Percentiles rank a stretch among this genome's conserved stretches.
Evolutionary conservation across 2,113 vertebrate genomes (phyloP).

Genomic region (Nanorana parkeri): DNA sequence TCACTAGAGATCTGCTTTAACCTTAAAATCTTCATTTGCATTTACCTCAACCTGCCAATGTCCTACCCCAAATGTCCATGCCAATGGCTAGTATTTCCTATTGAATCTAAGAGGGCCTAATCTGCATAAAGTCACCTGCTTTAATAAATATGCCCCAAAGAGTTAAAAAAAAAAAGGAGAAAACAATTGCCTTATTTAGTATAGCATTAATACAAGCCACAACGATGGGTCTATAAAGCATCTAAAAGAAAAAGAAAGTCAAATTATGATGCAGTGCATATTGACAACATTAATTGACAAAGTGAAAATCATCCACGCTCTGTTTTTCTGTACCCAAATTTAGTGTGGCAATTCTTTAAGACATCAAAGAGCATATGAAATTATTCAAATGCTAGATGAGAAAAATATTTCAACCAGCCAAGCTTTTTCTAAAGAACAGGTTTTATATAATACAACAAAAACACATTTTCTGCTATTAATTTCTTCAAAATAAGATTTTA

Average conservation of each 20-base stretch:
- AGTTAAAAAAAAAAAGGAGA: too few species aligned
- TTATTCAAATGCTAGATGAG: conserved; percentile 13
- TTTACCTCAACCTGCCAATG: too few species aligned
- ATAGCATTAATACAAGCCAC: too few species aligned
- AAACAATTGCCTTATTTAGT: too few species aligned
- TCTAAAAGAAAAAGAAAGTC: too few species aligned
- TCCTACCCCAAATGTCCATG: too few species aligned
- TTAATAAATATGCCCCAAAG: too few species aligned
- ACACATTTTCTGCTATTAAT: conserved; percentile 33
- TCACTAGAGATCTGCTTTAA: too few species aligned
- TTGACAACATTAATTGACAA: conserved; percentile 18
- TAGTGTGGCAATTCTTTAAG: neutral
- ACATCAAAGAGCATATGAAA: conserved; percentile 20
- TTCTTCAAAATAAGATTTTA: conserved; percentile 7
- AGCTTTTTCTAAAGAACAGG: conserved; percentile 2
- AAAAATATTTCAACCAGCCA: conserved; percentile 1
- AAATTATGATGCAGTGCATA: neutral
- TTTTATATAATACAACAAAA: conserved; percentile 18
- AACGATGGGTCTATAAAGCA: too few species aligned
- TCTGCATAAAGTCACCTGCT: too few species aligned
- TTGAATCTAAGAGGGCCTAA: neutral
- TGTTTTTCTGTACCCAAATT: neutral
- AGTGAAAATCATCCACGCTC: conserved; percentile 11
- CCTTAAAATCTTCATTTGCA: too few species aligned
- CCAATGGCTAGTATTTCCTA: too few species aligned